Evolutionary conservation across 2,888 invertebrate species (phyloP), one percentile per base, ranked within the genome.

Genomic region (Oligia strigilis): DNA sequence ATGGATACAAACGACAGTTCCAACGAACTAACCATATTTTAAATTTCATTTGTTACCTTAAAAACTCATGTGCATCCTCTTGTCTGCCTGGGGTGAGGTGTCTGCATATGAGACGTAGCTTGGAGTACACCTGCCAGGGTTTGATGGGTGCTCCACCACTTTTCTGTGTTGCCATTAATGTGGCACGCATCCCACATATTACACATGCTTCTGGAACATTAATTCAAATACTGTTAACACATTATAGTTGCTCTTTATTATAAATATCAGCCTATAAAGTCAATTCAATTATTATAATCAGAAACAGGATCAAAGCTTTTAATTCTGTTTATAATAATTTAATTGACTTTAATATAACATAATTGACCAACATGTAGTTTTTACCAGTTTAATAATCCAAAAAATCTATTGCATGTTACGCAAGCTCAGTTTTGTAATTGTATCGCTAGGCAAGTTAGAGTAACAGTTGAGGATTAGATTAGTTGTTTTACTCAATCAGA

Each of bases 51-150:
- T n/a, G 0, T 19, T 90, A 97, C 97, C 99, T 98, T 81, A 99
- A 97, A 95, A 99, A 99, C 95, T 99, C 99, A 95, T 99, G 99
- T 2, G 99, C 99, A 97, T 99, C 99, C 96, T 99, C 99, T 96
- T 99, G 99, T 40, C 99, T 97, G 0, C 99, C 99, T 87, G 98
- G 98, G 67, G 98, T 98, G 93, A 99, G 98, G 92, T 99, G 99
- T 93, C 99, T 98, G 92, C 99, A 98, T 76, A 98, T 98, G 72
- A 98, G 95, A 79, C 98, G 97, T 83, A 99, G 95, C 94, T 99
- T 99, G 67, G 98, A 98, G 93, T 98, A 98, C 88, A 99, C 98
- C 91, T 98, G 98, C 96, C 98, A 98, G n/a, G 99, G 99, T 93
- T 98, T 98, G 89, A 99, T 98, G 60, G 98, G 97, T 81, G 95